phyloP scores from a whole-genome alignment of 2,797 vertebrate species.

The Syngnathus rostellatus region DNA sequence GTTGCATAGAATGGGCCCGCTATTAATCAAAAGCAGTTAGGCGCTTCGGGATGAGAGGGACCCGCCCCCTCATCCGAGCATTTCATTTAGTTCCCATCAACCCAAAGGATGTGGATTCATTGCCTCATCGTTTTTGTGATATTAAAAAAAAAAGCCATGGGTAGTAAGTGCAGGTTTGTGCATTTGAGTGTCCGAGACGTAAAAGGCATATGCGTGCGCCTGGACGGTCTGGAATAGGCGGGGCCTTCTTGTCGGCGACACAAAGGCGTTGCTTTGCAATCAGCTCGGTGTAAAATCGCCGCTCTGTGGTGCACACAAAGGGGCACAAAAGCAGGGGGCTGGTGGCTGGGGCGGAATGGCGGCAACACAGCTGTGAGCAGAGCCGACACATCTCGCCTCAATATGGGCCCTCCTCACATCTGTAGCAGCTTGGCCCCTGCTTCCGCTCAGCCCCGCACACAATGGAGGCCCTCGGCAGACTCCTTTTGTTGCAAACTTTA shows the following conservation, averaged over 20 bases:
- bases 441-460: conserved; percentile 66
- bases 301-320: conserved; percentile 74
- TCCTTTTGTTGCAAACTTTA: conserved; percentile 71
- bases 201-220: conserved; percentile 26
- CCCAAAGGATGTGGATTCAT: conserved; percentile 69
- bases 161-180: conserved; percentile 39
- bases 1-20: conserved; percentile 63
- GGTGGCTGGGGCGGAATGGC: conserved; percentile 77
- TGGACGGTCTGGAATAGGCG: conserved; percentile 52
- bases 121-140: conserved; percentile 54
- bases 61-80: background rate
- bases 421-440: conserved; percentile 72
- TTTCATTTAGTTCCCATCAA: conserved; percentile 43
- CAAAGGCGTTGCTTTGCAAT: conserved; percentile 80
- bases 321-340: conserved; percentile 79
- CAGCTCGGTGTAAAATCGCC: conserved; percentile 79
- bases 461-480: conserved; percentile 71
- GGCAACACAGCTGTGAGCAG: conserved; percentile 85
- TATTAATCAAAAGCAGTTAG: conserved; percentile 84
- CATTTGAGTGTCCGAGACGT: conserved; percentile 29
- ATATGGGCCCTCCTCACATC: conserved; percentile 84
- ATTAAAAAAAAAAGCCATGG: conserved; percentile 36
- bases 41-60: conserved; percentile 61
- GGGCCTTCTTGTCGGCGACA: conserved; percentile 59
- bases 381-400: conserved; percentile 75